Percentiles rank a stretch among this genome's conserved stretches.
These are phyloP conservation scores for Palythoa heliodiscus DNA, from an alignment of 92 coral and sea anemone species.

Conservation along the genomic window DNA sequence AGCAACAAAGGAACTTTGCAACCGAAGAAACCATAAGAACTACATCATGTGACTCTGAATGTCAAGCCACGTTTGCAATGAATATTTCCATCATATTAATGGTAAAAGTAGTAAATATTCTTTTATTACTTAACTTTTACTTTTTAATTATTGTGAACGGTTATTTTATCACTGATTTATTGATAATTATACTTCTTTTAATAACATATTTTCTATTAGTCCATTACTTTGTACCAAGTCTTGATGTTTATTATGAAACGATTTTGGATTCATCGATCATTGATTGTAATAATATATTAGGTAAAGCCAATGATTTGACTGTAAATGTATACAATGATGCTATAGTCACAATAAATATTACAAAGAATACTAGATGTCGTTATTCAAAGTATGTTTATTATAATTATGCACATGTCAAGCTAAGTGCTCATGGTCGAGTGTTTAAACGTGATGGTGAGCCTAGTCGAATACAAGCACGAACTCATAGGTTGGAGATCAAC, in stretches of 20 bases:
- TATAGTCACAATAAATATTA: constrained; percentile 17
- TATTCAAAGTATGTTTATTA: constrained; percentile 1
- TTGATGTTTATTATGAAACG: constrained; percentile 18
- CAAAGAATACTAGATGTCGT: not conserved
- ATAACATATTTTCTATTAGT: not conserved
- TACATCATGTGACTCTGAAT: constrained; percentile 23
- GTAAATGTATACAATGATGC: constrained; percentile 10
- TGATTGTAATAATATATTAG: constrained; percentile 14
- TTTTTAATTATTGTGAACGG: not conserved
- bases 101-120: constrained; percentile 29
- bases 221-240: constrained; percentile 4
- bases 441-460: not conserved
- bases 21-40: constrained; percentile 20
- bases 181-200: constrained; percentile 11
- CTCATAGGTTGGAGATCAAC: too few species aligned
- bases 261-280: constrained; percentile 5
- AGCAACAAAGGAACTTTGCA: too few species aligned
- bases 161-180: not conserved
- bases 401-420: not conserved
- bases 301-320: constrained; percentile 12
- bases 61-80: constrained; percentile 22
- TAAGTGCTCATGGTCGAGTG: not conserved
- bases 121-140: constrained; percentile 19
- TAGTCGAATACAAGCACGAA: constrained; percentile 3
- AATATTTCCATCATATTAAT: constrained; percentile 16